Conservation (phyloP, 2,888 invertebrate species). For the Axea sp. region DNA sequence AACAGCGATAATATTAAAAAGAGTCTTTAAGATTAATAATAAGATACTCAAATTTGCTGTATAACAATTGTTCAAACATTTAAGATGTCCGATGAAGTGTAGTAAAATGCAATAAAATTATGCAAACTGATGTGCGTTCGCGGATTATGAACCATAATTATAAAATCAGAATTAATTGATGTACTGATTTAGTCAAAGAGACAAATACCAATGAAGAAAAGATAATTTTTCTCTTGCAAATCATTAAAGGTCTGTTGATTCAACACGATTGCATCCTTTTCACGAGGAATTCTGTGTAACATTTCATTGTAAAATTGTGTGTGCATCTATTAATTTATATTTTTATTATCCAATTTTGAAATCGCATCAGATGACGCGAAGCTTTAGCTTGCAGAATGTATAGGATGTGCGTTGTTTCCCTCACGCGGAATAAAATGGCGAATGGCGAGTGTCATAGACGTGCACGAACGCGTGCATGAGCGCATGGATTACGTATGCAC, state of each 20-base stretch:
- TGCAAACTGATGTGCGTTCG: constrained; percentile 7
- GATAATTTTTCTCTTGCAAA: constrained; percentile 2
- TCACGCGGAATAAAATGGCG: constrained; percentile 68
- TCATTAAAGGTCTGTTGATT: constrained; percentile 44
- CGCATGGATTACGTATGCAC: constrained; percentile 64
- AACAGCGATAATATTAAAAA: too few relatives aligned
- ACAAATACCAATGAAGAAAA: constrained; percentile 25
- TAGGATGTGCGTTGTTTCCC: constrained; percentile 68
- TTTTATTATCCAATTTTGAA: constrained; percentile 66
- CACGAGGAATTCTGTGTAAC: too few relatives aligned
- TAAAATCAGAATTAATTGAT: constrained; percentile 24
- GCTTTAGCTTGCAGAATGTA: constrained; percentile 62
- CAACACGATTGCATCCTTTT: too few relatives aligned
- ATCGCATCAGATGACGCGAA: constrained; percentile 65
- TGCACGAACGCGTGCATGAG: constrained; percentile 50
- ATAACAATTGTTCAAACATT: too few relatives aligned
- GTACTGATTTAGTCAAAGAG: constrained; percentile 1
- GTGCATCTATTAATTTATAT: constrained; percentile 65
- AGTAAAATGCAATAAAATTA: constrained; percentile 1
- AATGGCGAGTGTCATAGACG: constrained; percentile 65
- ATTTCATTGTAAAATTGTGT: constrained; percentile 42
- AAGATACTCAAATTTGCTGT: too few relatives aligned
- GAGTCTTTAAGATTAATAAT: too few relatives aligned
- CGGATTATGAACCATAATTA: constrained; percentile 22
- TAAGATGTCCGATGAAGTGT: not conserved